Evolutionary conservation across 2,113 vertebrate species (phyloP).

Genomic region (Oxyruncus cristatus): DNA sequence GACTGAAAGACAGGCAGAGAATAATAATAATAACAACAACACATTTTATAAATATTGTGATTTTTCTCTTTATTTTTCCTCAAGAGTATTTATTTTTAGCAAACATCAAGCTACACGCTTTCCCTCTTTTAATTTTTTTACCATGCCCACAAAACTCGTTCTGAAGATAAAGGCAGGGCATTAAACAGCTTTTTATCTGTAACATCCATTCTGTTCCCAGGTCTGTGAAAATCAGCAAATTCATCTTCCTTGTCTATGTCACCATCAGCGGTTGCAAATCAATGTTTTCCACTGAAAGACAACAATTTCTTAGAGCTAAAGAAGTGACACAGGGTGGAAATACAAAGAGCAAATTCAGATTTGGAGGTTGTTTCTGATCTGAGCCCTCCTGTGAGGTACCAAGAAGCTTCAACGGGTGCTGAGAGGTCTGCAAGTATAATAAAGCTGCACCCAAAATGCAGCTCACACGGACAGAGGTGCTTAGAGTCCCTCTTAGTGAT

Average conservation of each 20-base stretch:
- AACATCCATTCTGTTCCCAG: not conserved
- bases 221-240: not conserved
- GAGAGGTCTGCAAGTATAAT: not conserved
- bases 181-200: not conserved
- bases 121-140: not conserved
- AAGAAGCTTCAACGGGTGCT: not conserved
- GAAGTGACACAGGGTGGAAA: not conserved
- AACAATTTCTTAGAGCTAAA: not conserved
- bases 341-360: not conserved
- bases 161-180: not conserved
- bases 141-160: not conserved
- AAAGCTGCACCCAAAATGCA: not conserved
- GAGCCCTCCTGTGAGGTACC: not conserved
- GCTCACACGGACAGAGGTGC: not conserved
- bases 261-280: not conserved
- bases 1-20: not conserved
- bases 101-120: not conserved
- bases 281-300: not conserved
- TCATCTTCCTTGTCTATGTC: not conserved
- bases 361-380: not conserved
- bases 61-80: not conserved
- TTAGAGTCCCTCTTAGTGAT: not conserved
- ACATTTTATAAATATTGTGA: not conserved
- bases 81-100: not conserved
- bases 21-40: not conserved